phyloP scores from a whole-genome alignment of 1,140 invertebrate genomes.

The Schlechtendalia chinensis region DNA sequence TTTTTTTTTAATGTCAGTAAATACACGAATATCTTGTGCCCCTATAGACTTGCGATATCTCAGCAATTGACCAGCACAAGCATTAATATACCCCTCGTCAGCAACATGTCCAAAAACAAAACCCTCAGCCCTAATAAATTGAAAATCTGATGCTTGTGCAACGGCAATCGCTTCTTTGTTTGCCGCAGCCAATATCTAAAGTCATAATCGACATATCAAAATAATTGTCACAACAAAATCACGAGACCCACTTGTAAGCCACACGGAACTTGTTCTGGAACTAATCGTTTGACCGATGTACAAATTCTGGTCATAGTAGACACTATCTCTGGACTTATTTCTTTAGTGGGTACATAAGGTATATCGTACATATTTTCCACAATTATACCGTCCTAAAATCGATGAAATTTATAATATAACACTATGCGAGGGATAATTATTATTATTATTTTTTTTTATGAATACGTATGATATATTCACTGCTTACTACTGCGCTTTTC shows the following conservation, averaged over 20 bases:
- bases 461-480: conserved; percentile 34
- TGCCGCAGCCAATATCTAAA: conserved; percentile 71
- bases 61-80: conserved; percentile 72
- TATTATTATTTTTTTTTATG: no score
- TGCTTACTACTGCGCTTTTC: conserved; percentile 61
- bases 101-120: conserved; percentile 81
- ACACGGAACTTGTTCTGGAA: conserved; percentile 59
- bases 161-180: conserved; percentile 77
- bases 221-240: neutral
- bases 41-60: conserved; percentile 70
- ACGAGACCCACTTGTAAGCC: conserved; percentile 62
- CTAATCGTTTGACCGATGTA: conserved; percentile 59
- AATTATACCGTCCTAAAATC: conserved; percentile 69
- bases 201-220: neutral
- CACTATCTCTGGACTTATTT: conserved; percentile 68
- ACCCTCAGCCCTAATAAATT: conserved; percentile 78
- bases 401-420: conserved; percentile 31
- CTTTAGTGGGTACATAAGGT: conserved; percentile 66
- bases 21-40: conserved; percentile 69
- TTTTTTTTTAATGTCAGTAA: conserved; percentile 85
- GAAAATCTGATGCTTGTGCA: conserved; percentile 68
- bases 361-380: conserved; percentile 87
- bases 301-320: conserved; percentile 69
- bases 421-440: neutral
- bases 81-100: conserved; percentile 78